Evolutionary conservation across 1,140 invertebrate genomes (phyloP), one percentile per base, ranked within the genome.

Genomic region (Meloidogyne floridensis): DNA sequence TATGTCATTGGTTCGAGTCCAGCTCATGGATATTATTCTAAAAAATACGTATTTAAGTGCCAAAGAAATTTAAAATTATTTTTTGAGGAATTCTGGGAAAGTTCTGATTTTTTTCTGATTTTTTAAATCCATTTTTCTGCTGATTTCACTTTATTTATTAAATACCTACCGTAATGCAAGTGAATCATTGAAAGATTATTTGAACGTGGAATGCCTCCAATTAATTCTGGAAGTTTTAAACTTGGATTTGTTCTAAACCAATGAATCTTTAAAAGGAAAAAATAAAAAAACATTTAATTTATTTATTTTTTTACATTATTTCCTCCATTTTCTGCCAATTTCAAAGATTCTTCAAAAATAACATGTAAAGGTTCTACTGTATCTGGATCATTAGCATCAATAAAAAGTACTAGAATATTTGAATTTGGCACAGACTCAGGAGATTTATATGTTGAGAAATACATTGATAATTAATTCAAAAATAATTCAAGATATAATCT

Each of bases 181-280:
- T 79, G 77, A n/a, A 79, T 79, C 53, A 53, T 79, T 43, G 20
- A 32, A 72, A 79, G 77, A 71, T 79, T 11, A 43, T 79, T 79
- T 47, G 77, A 53, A n/a, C 65, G 47, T 69, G 72, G 51, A 42
- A 20, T 72, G 18, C 65, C 3, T 15, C 15, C 15, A 5, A 11
- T 5, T 43, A 53, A 13, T 18, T 69, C 53, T 18, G 77, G 77
- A 71, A 53, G 71, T 20, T 20, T 54, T 13, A 51, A 18, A 69
- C 77, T 51, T 47, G 77, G 53, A 43, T 53, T 79, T 71, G 18
- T 69, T 11, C 77, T 72, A 2, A 79, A 71, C 77, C 77, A 79
- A 71, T 79, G 77, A 11, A 65, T 65, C 59, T 65, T 32, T 32
- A n/a, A n/a, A n/a, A 65, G 5, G 6, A 65, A 3, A 3, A 32